Evolutionary conservation across 2,113 vertebrate genomes (phyloP).

Genomic region (Sapajus apella): DNA sequence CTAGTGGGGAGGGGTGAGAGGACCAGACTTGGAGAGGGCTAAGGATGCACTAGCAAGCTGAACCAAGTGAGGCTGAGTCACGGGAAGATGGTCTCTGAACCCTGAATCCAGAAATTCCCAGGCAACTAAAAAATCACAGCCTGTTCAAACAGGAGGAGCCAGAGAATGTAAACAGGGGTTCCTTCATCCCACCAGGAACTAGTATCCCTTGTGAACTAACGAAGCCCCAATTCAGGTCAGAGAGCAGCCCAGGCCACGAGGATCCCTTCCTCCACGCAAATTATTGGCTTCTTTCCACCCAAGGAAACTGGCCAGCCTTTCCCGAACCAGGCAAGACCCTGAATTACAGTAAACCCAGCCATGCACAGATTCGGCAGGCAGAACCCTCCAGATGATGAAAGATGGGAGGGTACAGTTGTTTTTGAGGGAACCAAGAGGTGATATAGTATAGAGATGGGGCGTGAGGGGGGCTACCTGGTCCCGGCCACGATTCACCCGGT

Average conservation of each 20-base stretch:
- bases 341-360: background rate
- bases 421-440: background rate
- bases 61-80: background rate
- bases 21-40: background rate
- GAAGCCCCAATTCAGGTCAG: background rate
- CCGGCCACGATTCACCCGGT: conserved; percentile 89
- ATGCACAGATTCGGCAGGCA: background rate
- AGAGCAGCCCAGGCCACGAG: background rate
- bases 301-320: background rate
- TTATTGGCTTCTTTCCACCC: background rate
- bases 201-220: background rate
- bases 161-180: background rate
- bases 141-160: background rate
- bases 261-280: background rate
- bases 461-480: conserved; percentile 89
- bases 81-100: background rate
- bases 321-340: background rate
- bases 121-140: conserved; percentile 7
- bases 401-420: background rate
- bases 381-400: background rate
- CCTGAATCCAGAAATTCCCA: background rate
- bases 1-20: conserved; percentile 74
- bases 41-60: background rate
- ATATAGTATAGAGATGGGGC: accelerated
- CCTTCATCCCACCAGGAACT: background rate